Percentiles rank a stretch among this genome's conserved stretches.
Evolutionary conservation across 2,888 invertebrate species (phyloP).

Genomic region (Pachymerium ferrugineum): DNA sequence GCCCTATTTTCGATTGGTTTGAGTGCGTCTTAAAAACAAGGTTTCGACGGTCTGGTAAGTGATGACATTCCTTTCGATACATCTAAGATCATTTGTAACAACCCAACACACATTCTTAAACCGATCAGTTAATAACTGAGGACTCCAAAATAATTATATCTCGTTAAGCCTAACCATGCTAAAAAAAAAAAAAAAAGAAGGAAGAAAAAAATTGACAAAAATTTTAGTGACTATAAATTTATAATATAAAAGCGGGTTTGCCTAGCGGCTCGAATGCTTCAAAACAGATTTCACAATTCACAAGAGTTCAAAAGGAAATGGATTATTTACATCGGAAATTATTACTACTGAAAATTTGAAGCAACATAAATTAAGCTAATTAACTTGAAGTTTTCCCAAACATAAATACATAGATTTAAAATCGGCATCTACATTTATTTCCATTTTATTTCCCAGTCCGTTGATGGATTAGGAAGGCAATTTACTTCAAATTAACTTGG

Average conservation of each 20-base stretch:
- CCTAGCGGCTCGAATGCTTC: background rate
- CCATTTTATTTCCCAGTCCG: too few relatives aligned
- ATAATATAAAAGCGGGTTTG: too few relatives aligned
- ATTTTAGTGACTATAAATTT: background rate
- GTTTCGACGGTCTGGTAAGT: background rate
- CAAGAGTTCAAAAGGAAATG: too few relatives aligned
- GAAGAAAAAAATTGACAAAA: background rate
- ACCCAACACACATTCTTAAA: background rate
- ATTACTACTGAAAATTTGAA: background rate
- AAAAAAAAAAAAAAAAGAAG: too few relatives aligned
- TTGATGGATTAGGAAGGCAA: too few relatives aligned
- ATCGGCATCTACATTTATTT: too few relatives aligned
- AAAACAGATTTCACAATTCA: too few relatives aligned
- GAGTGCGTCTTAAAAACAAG: background rate
- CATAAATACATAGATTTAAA: too few relatives aligned
- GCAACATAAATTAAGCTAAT: background rate
- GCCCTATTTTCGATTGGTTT: constrained; percentile 8
- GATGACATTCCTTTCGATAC: background rate
- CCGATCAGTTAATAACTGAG: background rate
- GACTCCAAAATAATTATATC: background rate
- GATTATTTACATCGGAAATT: too few relatives aligned
- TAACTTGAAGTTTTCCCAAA: background rate
- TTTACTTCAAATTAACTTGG: too few relatives aligned
- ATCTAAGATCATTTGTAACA: background rate
- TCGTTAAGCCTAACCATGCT: constrained; percentile 13